Percentiles rank a stretch among this genome's conserved stretches.
Evolutionary conservation across 2,113 vertebrate species (phyloP).

Genomic region (Neolamprologus brichardi): DNA sequence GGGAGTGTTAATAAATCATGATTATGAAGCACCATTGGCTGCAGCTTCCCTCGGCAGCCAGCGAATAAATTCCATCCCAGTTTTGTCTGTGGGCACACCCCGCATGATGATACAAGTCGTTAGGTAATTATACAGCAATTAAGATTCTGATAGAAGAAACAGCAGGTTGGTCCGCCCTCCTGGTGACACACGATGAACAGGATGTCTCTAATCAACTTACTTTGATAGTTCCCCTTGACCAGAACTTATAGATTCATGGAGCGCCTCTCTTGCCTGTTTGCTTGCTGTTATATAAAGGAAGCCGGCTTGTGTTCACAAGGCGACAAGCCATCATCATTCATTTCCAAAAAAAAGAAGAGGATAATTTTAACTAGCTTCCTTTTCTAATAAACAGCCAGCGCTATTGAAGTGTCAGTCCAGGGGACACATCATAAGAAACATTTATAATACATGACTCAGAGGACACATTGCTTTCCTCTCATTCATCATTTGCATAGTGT

Average conservation of each 20-base stretch:
- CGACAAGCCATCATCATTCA: not conserved
- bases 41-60: slow-evolving; percentile 39
- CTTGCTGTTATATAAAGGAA: not conserved
- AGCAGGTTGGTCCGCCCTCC: slow-evolving; percentile 40
- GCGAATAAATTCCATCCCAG: slow-evolving; percentile 43
- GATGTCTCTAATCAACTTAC: slow-evolving; percentile 30
- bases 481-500: slow-evolving; percentile 18
- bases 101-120: slow-evolving; percentile 45
- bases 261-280: not conserved
- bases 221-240: slow-evolving; percentile 53
- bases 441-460: slow-evolving; percentile 41
- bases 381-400: not conserved
- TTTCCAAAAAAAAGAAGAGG: slow-evolving; percentile 3
- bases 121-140: slow-evolving; percentile 68
- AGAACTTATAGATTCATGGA: slow-evolving; percentile 37
- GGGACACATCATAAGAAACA: slow-evolving; percentile 9
- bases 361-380: slow-evolving; percentile 27
- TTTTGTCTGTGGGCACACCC: slow-evolving; percentile 49
- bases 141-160: slow-evolving; percentile 54
- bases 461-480: slow-evolving; percentile 16
- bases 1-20: slow-evolving; percentile 73
- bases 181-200: slow-evolving; percentile 42
- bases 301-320: slow-evolving; percentile 1
- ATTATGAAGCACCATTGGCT: slow-evolving; percentile 63
- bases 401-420: slow-evolving; percentile 18